phyloP scores from a whole-genome alignment of 1,140 invertebrate genomes.

The Drosophila navojoa region DNA sequence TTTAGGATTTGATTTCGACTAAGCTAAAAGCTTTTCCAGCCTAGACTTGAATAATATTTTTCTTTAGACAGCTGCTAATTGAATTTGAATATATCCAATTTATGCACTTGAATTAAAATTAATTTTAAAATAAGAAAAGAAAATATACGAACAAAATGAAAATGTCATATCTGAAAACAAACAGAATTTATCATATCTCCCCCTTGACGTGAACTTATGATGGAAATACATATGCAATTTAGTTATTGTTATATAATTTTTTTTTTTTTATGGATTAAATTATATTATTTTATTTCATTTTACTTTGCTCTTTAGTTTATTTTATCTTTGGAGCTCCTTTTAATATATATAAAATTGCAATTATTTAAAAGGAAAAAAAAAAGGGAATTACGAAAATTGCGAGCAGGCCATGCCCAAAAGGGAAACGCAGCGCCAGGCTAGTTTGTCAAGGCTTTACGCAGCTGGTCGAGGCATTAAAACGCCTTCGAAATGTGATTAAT shows the following conservation, averaged over 20 bases:
- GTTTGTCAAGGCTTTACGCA: conserved; percentile 10
- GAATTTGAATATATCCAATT: conserved; percentile 14
- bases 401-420: conserved; percentile 10
- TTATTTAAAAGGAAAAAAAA: conserved; percentile 62
- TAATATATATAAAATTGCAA: conserved; percentile 45
- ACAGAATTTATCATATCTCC: conserved; percentile 38
- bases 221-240: conserved; percentile 20
- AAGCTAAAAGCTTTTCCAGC: conserved; percentile 32
- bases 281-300: neutral
- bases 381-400: neutral
- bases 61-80: conserved; percentile 2
- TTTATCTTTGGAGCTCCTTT: neutral
- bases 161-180: conserved; percentile 24
- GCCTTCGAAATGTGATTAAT: conserved; percentile 73
- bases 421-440: neutral
- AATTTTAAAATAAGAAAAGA: neutral
- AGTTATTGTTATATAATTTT: neutral
- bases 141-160: neutral
- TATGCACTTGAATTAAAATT: conserved; percentile 9
- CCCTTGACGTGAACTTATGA: conserved; percentile 20
- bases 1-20: conserved; percentile 30
- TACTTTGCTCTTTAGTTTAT: neutral
- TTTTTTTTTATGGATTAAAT: neutral
- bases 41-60: conserved; percentile 26
- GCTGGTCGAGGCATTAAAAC: conserved; percentile 53